Conservation (phyloP, 2,888 invertebrate species). For the Dusona sp. region DNA sequence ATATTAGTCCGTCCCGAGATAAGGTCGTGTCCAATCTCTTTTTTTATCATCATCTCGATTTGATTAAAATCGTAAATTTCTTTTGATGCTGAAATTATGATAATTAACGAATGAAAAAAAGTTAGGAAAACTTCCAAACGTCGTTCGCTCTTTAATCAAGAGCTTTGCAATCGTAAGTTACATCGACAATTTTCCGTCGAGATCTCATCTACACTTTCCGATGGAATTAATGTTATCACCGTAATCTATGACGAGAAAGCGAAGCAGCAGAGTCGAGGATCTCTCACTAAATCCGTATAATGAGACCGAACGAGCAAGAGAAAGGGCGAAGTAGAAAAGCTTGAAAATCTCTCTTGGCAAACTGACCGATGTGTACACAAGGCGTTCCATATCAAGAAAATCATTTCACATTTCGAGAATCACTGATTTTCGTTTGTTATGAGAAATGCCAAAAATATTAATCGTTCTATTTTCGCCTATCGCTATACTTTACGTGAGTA, state of each 20-base stretch:
- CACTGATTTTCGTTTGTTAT: background rate
- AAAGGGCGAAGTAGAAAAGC: slow-evolving; percentile 32
- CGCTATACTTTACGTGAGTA: background rate
- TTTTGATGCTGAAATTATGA: slow-evolving; percentile 19
- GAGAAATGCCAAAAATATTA: background rate
- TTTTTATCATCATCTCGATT: background rate
- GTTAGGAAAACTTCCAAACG: background rate
- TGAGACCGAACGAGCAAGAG: slow-evolving; percentile 58
- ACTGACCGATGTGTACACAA: slow-evolving; percentile 23
- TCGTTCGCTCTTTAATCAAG: slow-evolving; percentile 38
- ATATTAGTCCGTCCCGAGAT: background rate
- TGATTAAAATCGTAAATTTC: background rate
- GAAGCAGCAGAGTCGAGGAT: slow-evolving; percentile 12
- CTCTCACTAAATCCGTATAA: slow-evolving; percentile 60
- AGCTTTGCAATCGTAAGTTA: slow-evolving; percentile 28
- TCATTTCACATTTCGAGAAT: background rate
- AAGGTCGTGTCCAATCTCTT: background rate
- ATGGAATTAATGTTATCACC: slow-evolving; percentile 61
- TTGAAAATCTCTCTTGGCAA: slow-evolving; percentile 48
- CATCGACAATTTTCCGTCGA: slow-evolving; percentile 49
- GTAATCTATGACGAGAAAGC: slow-evolving; percentile 59
- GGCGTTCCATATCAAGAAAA: background rate
- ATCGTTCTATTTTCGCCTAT: background rate
- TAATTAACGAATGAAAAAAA: slow-evolving; percentile 18
- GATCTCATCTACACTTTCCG: slow-evolving; percentile 42